Base-by-base conservation (phyloP, 37 sponge, comb jelly and placozoan genomes). In the Hexactinellida sp. region DNA sequence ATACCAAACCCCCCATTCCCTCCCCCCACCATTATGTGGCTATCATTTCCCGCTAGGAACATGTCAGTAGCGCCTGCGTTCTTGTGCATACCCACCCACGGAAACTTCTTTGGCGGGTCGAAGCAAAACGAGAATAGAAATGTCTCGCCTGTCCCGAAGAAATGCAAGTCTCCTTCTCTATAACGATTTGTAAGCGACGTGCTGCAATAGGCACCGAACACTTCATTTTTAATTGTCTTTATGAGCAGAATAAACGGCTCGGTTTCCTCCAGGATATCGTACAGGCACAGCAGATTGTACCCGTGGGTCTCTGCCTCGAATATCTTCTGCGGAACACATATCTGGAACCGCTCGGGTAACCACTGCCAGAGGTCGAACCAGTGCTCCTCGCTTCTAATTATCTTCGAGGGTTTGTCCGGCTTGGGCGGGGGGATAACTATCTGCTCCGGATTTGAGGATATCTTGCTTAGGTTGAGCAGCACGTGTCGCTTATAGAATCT, bases 321-420 rank as follows among this genome's bases (percentile, higher is more conserved):
- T 63, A 63, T 63, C 13, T 63, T 63, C 76, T 63, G 76, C 5
- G 76, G 76, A 28, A 23, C 76, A n/a, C 76, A 63, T 63, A 63
- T 63, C 76, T 63, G 76, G 30, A 63, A 63, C 76, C 76, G 21
- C 34, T 63, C 76, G 76, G 76, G 76, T n/a, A 63, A n/a, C 76
- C 76, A 63, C 30, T 63, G 76, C 76, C 76, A 63, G 25, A 63
- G 76, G 34, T 25, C 13, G 76, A 63, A 63, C 76, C 76, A 63
- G 76, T 63, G 19, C 3, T 63, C 76, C 34, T 63, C 76, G 13
- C 19, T 25, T 25, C 19, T 28, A 23, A 63, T 63, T 10, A 63
- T 63, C 76, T 63, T 63, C 32, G 76, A 63, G 32, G 76, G 32
- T n/a, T 63, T 63, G 34, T 63, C 76, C 76, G 76, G 76, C 13